A percentile compares a stretch with the other conserved stretches of the same genome.
These are phyloP conservation scores for Drosophila melanica DNA, from an alignment of 1,140 invertebrate genomes.

Conservation along the genomic window DNA sequence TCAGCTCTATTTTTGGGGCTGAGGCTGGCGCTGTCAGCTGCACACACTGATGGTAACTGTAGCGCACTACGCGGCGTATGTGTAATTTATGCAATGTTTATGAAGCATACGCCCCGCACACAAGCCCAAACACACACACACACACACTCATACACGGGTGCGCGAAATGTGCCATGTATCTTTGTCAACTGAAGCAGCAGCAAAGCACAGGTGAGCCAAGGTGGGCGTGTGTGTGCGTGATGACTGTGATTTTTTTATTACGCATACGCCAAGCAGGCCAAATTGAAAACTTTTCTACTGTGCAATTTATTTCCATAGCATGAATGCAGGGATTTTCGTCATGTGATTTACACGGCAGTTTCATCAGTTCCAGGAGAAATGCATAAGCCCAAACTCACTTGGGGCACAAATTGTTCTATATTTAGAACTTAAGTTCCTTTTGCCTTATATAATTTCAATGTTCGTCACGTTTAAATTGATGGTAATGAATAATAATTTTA, in stretches of 20 bases:
- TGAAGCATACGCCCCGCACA: constrained; percentile 49
- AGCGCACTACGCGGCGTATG: constrained; percentile 47
- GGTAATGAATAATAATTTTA: too few relatives aligned
- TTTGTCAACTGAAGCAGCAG: constrained; percentile 30
- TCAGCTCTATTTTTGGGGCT: constrained; percentile 33
- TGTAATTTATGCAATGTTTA: constrained; percentile 54
- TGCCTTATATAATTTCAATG: too few relatives aligned
- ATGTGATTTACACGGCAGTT: not conserved
- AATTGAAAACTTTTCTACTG: constrained; percentile 43
- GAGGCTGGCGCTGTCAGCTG: constrained; percentile 51
- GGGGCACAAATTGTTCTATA: too few relatives aligned
- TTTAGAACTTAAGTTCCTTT: too few relatives aligned
- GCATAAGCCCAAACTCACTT: too few relatives aligned
- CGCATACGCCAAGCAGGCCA: constrained; percentile 52
- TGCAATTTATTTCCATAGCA: too few relatives aligned
- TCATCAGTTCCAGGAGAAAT: too few relatives aligned
- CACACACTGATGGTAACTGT: constrained; percentile 22
- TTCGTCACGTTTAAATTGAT: too few relatives aligned
- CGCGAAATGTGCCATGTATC: constrained; percentile 22
- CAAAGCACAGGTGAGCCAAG: not conserved
- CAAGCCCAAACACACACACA: constrained; percentile 15
- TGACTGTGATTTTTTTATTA: constrained; percentile 46
- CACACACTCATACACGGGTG: constrained; percentile 4
- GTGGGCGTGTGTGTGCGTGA: constrained; percentile 1
- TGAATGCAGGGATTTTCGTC: too few relatives aligned